Evolutionary conservation across 2,113 vertebrate genomes (phyloP).

Genomic region (Myodes glareolus): DNA sequence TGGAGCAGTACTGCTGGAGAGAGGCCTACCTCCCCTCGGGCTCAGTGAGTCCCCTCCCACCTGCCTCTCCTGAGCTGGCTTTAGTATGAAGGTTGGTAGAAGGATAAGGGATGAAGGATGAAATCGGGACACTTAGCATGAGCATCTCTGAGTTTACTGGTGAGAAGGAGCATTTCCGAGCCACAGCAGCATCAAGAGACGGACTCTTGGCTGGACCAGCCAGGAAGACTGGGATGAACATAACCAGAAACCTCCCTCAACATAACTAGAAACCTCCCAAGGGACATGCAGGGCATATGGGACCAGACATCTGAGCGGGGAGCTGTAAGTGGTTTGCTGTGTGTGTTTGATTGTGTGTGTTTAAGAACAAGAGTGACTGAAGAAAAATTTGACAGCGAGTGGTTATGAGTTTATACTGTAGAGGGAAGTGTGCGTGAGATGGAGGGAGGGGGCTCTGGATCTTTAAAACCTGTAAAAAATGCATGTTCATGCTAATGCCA

Average conservation of each 20-base stretch:
- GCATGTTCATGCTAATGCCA: too few species aligned
- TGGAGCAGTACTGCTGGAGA: background rate
- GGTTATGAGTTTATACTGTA: background rate
- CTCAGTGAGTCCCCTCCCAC: background rate
- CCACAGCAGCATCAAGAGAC: rapidly evolving
- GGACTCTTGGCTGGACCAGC: background rate
- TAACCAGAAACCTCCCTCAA: background rate
- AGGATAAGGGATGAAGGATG: background rate
- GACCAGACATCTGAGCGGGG: background rate
- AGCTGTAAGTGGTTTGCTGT: background rate
- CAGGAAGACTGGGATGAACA: background rate
- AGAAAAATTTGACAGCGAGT: background rate
- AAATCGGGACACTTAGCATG: rapidly evolving
- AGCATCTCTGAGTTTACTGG: background rate
- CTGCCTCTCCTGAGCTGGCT: background rate
- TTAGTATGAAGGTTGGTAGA: background rate
- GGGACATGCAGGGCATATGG: background rate
- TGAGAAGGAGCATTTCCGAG: background rate
- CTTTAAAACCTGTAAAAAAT: background rate
- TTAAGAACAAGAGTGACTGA: background rate
- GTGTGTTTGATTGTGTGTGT: too few species aligned
- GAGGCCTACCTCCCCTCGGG: too few species aligned
- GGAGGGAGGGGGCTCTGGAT: background rate
- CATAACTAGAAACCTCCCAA: background rate
- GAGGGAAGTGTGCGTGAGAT: background rate